Base-by-base conservation (phyloP, 92 coral and sea anemone species). In the Epizoanthus stellaris region DNA sequence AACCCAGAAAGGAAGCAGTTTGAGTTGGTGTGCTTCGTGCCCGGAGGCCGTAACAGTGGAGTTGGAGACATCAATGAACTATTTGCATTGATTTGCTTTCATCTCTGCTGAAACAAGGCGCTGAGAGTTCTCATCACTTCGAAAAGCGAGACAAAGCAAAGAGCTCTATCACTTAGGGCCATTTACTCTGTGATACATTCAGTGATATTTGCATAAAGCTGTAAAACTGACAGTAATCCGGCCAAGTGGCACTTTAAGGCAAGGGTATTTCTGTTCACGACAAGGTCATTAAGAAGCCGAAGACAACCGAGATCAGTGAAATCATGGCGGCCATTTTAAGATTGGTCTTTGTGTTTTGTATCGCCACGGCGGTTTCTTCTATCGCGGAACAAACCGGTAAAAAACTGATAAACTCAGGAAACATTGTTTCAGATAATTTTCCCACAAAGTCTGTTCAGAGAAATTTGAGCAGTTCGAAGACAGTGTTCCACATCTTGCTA, bases 101-200 rank as follows among this genome's bases (percentile, higher is more conserved):
- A 74, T 71, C 58, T 52, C 30, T 17, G 42, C 77, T 73, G 60
- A 47, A 73, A 36, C 39, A 39, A 23, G 77, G 77, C 77, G 77
- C 62, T 13, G 59, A 23, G 62, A 73, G 8, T 20, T n/a, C 10
- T 4, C 7, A 59, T 7, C 20, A 30, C 17, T 15, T 8, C 45
- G 17, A 17, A 6, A 6, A 47, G 2, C 40, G 77, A n/a, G 21
- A 75, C 4, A 76, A 56, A 30, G 5, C 25, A n/a, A 20, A 36
- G 42, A 52, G 42, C 54, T 19, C 54, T 19, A 36, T 15, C 62
- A 47, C 5, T 11, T 42, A 73, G 61, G 2, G 36, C 2, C 17
- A 73, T 34, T 6, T 73, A 23, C 38, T 49, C 77, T 47, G 60
- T 62, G 71, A 77, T 8, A 9, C 39, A 39, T n/a, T 62, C 45